Conservation (phyloP, 1,140 invertebrate genomes). For the Camponotus pennsylvanicus region DNA sequence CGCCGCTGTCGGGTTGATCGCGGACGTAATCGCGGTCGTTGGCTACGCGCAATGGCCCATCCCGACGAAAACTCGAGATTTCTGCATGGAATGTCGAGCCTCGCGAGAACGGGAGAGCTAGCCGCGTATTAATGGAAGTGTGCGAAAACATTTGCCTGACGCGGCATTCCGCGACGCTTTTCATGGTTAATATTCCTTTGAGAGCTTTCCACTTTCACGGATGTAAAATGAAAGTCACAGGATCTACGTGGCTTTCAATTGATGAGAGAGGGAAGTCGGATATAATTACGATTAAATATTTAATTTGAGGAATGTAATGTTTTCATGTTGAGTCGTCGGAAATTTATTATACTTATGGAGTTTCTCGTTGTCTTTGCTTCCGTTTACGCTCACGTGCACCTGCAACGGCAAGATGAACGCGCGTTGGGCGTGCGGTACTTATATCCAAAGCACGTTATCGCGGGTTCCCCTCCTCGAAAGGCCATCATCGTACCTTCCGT, state of each 20-base stretch:
- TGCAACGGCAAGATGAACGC: slow-evolving; percentile 24
- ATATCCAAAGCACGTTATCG: slow-evolving; percentile 73
- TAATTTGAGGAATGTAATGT: neutral
- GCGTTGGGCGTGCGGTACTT: slow-evolving; percentile 56
- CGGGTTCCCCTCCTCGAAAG: slow-evolving; percentile 62
- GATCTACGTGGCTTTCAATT: neutral
- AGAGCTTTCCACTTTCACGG: neutral
- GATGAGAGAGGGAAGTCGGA: neutral
- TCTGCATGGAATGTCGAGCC: neutral
- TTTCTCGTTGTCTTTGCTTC: neutral
- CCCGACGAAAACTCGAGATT: neutral
- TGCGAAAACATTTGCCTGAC: neutral
- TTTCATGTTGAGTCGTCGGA: neutral
- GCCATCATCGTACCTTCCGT: slow-evolving; percentile 67
- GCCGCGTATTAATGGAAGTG: neutral
- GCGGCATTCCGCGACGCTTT: neutral
- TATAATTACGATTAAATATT: neutral
- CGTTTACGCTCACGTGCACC: slow-evolving; percentile 37
- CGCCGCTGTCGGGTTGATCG: slow-evolving; percentile 17
- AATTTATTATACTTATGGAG: neutral
- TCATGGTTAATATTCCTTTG: neutral
- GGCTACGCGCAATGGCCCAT: neutral
- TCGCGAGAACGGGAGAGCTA: neutral
- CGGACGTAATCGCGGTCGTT: slow-evolving; percentile 33
- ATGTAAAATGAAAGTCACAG: neutral